Conservation (phyloP, 2,888 invertebrate genomes). For the Campopleginae sp. region DNA sequence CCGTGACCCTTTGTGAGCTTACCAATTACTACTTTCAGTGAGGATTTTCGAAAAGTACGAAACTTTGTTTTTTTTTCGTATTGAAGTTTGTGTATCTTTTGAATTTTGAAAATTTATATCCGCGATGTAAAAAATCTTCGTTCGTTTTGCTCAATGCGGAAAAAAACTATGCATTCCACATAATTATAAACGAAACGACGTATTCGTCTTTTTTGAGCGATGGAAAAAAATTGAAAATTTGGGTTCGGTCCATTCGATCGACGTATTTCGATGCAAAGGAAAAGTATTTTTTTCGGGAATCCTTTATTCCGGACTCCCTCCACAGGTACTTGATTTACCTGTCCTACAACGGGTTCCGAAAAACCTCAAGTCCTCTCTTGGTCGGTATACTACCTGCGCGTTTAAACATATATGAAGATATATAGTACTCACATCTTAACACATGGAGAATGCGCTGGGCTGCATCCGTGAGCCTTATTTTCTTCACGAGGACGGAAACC, state of each 20-base stretch:
- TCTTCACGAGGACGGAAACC: slow-evolving; percentile 33
- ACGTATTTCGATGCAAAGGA: not conserved
- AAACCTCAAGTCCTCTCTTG: slow-evolving; percentile 20
- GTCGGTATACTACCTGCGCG: slow-evolving; percentile 16
- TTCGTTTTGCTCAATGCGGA: too few relatives aligned
- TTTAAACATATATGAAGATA: slow-evolving; percentile 8
- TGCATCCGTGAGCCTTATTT: slow-evolving; percentile 75
- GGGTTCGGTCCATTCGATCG: not conserved
- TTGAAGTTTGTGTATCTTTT: not conserved
- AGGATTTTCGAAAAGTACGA: not conserved
- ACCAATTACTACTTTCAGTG: not conserved
- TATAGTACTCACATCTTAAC: slow-evolving; percentile 77
- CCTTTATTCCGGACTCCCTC: slow-evolving; percentile 22
- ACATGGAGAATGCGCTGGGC: slow-evolving; percentile 70
- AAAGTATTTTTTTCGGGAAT: not conserved
- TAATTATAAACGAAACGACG: too few relatives aligned
- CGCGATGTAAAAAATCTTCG: too few relatives aligned
- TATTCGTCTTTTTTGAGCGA: not conserved
- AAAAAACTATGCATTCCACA: too few relatives aligned
- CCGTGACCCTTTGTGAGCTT: slow-evolving; percentile 5
- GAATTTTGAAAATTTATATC: not conserved
- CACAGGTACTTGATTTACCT: slow-evolving; percentile 1
- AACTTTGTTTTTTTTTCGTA: not conserved
- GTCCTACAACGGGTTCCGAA: slow-evolving; percentile 39
- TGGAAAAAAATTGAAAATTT: not conserved